These are phyloP conservation scores for Aplodontia rufa DNA, from an alignment of 2,113 vertebrate species.

Conservation along the genomic window DNA sequence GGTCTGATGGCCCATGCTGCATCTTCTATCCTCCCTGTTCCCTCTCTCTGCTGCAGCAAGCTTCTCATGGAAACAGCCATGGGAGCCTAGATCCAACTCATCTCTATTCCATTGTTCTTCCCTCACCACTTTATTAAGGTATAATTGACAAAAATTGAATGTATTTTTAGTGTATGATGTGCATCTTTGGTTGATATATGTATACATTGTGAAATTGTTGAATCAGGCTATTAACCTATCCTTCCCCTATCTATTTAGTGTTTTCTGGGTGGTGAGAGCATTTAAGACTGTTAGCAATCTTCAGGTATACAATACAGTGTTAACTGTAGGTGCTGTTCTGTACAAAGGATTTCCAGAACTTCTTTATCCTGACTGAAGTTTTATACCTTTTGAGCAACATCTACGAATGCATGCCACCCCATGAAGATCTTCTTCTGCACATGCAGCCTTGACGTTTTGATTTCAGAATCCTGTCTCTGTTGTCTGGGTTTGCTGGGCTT, in stretches of 20 bases:
- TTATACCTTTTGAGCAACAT: not conserved
- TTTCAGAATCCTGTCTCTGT: constrained; percentile 33
- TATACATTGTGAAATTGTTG: not conserved
- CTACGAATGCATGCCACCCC: not conserved
- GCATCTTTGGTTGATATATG: not conserved
- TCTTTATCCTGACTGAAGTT: not conserved
- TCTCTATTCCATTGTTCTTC: not conserved
- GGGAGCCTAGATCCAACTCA: not conserved
- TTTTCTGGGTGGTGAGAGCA: not conserved
- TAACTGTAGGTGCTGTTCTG: not conserved
- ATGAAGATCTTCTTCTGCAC: not conserved
- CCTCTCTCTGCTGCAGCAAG: not conserved
- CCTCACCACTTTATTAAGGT: not conserved
- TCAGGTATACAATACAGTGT: not conserved
- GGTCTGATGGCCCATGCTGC: rapidly evolving
- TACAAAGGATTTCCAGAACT: not conserved
- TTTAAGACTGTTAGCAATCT: not conserved
- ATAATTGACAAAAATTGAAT: not conserved
- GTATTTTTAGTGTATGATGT: not conserved
- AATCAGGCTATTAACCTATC: not conserved
- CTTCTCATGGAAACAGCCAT: not conserved
- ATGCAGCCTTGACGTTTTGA: not conserved
- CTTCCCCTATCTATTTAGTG: not conserved
- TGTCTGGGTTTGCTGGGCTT: not conserved
- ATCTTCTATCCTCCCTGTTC: not conserved